Evolutionary conservation across 2,888 invertebrate species (phyloP), one percentile per base, ranked within the genome.

Genomic region (Drosophila borealis): DNA sequence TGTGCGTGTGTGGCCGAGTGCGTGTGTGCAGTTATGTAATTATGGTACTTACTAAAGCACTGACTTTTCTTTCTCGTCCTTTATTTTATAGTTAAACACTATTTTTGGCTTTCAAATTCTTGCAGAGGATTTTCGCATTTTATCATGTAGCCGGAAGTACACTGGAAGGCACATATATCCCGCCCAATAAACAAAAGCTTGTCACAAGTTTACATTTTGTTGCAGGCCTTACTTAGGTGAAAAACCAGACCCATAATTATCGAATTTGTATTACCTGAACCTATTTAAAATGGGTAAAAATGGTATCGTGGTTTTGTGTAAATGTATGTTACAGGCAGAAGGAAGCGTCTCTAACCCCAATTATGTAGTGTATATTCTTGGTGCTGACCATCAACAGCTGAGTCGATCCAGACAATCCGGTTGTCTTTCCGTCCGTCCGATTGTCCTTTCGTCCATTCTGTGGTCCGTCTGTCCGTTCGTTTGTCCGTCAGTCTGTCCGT

Each of bases 1-100:
- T 55, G 61, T 65, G 44, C 41, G 21, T 2, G 33, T 29, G 39
- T 14, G 54, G 19, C 50, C 14, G 41, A 45, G 70, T 34, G 55
- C 49, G 60, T 57, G 57, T 72, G 81, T 75, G 76, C 67, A 88
- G 75, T 85, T 83, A 78, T 89, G 86, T 89, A 83, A 83, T 83
- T 89, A 89, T 89, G 83, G 89, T 83, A 83, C 89, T 83, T 83
- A 83, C 85, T 85, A 85, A 13, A 81, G 55, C 80, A 64, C 80
- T 60, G 62, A 53, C 88, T 72, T 74, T 64, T 72, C 64, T 71
- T 71, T 54, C 13, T n/a, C 37, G 11, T 46, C 41, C 48, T 45
- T 57, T 66, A 66, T 69, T 85, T 79, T 61, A 79, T 56, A 71
- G 68, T 55, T 44, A 60, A 80, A 71, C 68, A 65, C 70, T 85